Evolutionary conservation across 1,140 invertebrate genomes (phyloP).

Genomic region (Samia ricini): DNA sequence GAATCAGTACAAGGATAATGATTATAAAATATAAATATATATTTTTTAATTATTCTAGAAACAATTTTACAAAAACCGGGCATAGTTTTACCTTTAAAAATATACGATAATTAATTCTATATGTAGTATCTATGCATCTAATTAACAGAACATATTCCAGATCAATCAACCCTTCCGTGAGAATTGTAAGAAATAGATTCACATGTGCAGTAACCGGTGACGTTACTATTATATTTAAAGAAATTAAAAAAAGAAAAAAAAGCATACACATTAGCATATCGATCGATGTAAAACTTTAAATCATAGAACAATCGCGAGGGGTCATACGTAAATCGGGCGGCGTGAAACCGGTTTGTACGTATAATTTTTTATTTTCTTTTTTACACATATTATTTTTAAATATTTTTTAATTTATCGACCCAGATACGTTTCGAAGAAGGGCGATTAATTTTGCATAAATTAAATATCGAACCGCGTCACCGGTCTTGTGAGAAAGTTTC

Average conservation of each 20-base stretch:
- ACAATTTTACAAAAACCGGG: no score
- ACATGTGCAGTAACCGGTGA: conserved; percentile 57
- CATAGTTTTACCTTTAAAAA: no score
- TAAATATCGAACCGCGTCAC: conserved; percentile 28
- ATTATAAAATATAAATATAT: no score
- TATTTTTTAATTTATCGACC: conserved; percentile 71
- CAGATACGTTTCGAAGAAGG: conserved; percentile 44
- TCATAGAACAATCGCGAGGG: conserved; percentile 60
- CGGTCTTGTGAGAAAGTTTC: conserved; percentile 45
- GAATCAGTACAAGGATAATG: no score
- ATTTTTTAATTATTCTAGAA: no score
- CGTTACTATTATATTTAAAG: conserved; percentile 37
- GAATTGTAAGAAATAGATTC: conserved; percentile 45
- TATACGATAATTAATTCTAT: no score
- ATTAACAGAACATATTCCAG: conserved; percentile 15
- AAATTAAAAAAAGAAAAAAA: conserved; percentile 26
- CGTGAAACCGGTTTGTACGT: conserved; percentile 42
- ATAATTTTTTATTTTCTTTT: conserved; percentile 22
- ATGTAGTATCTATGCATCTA: not conserved
- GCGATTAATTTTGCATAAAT: conserved; percentile 62
- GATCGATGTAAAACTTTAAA: conserved; percentile 68
- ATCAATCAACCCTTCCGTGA: conserved; percentile 59
- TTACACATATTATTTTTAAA: conserved; percentile 21
- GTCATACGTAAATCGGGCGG: conserved; percentile 24
- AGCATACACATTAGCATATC: conserved; percentile 60